Base-by-base conservation (phyloP, 2,797 vertebrate species). In the Triplophysa bombifrons region DNA sequence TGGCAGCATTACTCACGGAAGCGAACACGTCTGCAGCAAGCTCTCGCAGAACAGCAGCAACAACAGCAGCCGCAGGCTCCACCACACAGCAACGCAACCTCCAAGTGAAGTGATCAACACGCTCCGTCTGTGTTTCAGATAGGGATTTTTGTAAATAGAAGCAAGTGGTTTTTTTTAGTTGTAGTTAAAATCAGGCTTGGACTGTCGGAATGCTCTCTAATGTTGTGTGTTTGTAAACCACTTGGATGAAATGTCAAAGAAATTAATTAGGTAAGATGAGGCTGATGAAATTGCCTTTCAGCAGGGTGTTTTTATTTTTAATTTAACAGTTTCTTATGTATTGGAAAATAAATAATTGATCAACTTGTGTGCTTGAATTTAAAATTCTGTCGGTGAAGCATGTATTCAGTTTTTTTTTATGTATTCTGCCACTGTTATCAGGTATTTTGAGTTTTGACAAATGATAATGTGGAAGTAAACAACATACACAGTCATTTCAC, bases 1-100 rank as follows among this genome's bases (percentile, higher is more conserved):
- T 99, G 97, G 98, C 97, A 98, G 91, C 97, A 99, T 82, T 99
- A 99, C 75, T 97, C 96, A 1, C 89, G 97, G 74, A 98, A 98
- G 74, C 94, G 97, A 68, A 96, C 95, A 83, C 93, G 98, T 1
- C 95, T 98, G 74, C 98, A 98, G 90, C 98, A 99, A 90, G 96
- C 97, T 4, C 92, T 98, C 46, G 95, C 95, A 0, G 97, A 98
- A 84, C 97, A 98, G 90, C 96, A 96, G 66, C 95, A 94, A 1
- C 91, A 91, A 68, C 90, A 90, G 22, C 91, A 95, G 82, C 92
- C 94, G 20, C 90, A 95, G 82, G 90, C 93, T 22, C 94, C 85
- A 0, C 83, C 88, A 0, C 92, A 93, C 7, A 95, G 95, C 55
- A 96, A 94, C 82, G 71, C 95, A 0, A 81, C 93, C 20, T 87